Percentiles rank a stretch among this genome's conserved stretches.
These are phyloP conservation scores for Athalia circularis DNA, from an alignment of 2,888 invertebrate species.

Conservation along the genomic window DNA sequence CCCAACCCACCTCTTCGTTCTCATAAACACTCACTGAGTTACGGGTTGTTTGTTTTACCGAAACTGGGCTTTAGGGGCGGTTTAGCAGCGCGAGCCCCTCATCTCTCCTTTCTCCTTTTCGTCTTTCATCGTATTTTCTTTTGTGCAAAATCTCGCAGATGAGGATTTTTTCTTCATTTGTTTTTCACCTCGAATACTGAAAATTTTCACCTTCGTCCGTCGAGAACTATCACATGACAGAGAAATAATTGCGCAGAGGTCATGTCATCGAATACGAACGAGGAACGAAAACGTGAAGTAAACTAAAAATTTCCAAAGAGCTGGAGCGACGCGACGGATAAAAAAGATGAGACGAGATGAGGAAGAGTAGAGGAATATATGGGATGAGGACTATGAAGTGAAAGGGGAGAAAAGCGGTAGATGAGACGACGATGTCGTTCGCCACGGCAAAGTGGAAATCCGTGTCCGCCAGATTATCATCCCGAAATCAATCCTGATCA, in stretches of 20 bases:
- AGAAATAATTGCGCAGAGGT: too few species aligned
- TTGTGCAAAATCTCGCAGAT: too few species aligned
- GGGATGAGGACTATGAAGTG: constrained; percentile 45
- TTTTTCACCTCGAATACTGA: too few species aligned
- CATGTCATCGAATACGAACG: too few species aligned
- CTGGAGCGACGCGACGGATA: too few species aligned
- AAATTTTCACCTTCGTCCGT: too few species aligned
- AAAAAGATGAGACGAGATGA: background rate
- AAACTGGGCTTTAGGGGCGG: constrained; percentile 64
- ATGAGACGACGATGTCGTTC: constrained; percentile 49
- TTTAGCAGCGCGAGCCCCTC: constrained; percentile 50
- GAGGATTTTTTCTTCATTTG: too few species aligned
- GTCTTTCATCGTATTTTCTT: too few species aligned
- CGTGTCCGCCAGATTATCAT: constrained; percentile 73
- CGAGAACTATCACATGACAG: too few species aligned
- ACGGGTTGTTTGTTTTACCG: constrained; percentile 70
- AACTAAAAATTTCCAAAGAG: too few species aligned
- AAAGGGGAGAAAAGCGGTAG: constrained; percentile 11
- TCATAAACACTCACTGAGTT: constrained; percentile 72
- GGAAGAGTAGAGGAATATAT: background rate
- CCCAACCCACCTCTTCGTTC: constrained; percentile 53
- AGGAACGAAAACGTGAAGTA: too few species aligned
- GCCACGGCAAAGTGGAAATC: constrained; percentile 71
- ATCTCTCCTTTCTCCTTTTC: background rate
- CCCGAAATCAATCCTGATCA: constrained; percentile 72